Percentiles rank a stretch among this genome's conserved stretches.
phyloP scores from a whole-genome alignment of 2,797 vertebrate species.

The Gobionotothen gibberifrons region DNA sequence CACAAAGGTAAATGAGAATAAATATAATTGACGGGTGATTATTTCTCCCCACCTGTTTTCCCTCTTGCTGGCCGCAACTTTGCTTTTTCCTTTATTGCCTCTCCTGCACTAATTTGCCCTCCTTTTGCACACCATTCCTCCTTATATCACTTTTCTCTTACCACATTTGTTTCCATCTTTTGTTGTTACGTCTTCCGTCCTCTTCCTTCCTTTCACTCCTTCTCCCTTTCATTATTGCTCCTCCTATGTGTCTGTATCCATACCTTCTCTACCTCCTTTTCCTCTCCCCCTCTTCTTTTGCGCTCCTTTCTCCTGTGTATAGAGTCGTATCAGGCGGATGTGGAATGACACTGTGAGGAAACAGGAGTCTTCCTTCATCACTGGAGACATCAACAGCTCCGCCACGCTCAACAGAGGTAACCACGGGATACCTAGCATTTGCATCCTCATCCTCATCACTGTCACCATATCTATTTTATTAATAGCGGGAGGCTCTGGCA shows the following conservation, averaged over 20 bases:
- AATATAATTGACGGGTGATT: slow-evolving; percentile 60
- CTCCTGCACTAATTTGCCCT: slow-evolving; percentile 69
- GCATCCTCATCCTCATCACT: slow-evolving; percentile 70
- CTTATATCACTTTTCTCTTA: slow-evolving; percentile 48
- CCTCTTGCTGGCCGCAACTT: slow-evolving; percentile 48
- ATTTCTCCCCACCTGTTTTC: slow-evolving; percentile 46
- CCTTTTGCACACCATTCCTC: slow-evolving; percentile 52
- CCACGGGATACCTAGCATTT: slow-evolving; percentile 78
- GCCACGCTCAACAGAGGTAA: slow-evolving; percentile 99
- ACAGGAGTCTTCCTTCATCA: slow-evolving; percentile 99
- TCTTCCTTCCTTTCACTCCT: slow-evolving; percentile 22
- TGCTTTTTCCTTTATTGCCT: slow-evolving; percentile 55
- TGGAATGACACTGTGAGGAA: slow-evolving; percentile 99
- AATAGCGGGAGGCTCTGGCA: slow-evolving; percentile 59
- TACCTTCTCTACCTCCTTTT: slow-evolving; percentile 9
- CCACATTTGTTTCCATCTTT: slow-evolving; percentile 43
- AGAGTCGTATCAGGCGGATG: slow-evolving; percentile 99
- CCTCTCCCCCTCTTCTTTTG: slow-evolving; percentile 20
- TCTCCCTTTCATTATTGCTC: slow-evolving; percentile 21
- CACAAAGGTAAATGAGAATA: slow-evolving; percentile 41
- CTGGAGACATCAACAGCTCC: slow-evolving; percentile 98
- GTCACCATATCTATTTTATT: slow-evolving; percentile 69
- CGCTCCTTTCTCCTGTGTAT: slow-evolving; percentile 41
- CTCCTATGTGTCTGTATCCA: slow-evolving; percentile 28
- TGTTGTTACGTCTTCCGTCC: slow-evolving; percentile 36